These are phyloP conservation scores for Cyclura pinguis DNA, from an alignment of 2,797 vertebrate species.

Conservation along the genomic window DNA sequence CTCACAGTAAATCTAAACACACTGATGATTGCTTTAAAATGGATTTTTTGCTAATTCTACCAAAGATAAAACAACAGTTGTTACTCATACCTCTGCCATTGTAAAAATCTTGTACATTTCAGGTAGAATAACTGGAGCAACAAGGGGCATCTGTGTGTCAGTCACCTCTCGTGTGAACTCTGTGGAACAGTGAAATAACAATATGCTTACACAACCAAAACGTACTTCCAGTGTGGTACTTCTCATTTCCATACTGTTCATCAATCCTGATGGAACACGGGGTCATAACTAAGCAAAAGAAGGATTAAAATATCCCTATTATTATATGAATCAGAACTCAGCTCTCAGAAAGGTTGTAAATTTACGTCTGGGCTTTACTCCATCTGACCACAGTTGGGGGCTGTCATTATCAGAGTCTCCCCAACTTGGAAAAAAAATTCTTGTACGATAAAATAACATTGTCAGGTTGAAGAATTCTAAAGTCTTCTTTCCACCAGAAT, in stretches of 20 bases:
- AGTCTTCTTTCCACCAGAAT: not conserved
- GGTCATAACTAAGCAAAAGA: not conserved
- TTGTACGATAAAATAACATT: not conserved
- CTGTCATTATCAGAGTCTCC: not conserved
- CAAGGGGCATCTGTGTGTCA: constrained; percentile 97
- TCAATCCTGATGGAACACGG: not conserved
- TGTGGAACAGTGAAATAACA: constrained; percentile 63
- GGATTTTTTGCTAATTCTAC: not conserved
- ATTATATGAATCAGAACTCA: not conserved
- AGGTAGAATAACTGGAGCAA: constrained; percentile 97
- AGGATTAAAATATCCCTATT: not conserved
- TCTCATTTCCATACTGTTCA: not conserved
- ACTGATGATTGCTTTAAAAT: not conserved
- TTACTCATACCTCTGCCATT: constrained; percentile 91
- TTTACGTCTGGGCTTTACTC: not conserved
- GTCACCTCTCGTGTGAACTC: constrained; percentile 98
- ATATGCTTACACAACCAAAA: not conserved
- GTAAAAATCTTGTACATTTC: constrained; percentile 99
- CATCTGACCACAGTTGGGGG: not conserved
- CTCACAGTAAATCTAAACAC: not conserved
- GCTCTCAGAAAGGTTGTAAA: not conserved
- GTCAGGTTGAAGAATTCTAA: not conserved
- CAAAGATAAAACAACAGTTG: not conserved
- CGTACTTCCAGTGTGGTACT: not conserved
- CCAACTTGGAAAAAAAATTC: not conserved